phyloP scores from a whole-genome alignment of 1,140 invertebrate species.

The Sminthurides bifidus region DNA sequence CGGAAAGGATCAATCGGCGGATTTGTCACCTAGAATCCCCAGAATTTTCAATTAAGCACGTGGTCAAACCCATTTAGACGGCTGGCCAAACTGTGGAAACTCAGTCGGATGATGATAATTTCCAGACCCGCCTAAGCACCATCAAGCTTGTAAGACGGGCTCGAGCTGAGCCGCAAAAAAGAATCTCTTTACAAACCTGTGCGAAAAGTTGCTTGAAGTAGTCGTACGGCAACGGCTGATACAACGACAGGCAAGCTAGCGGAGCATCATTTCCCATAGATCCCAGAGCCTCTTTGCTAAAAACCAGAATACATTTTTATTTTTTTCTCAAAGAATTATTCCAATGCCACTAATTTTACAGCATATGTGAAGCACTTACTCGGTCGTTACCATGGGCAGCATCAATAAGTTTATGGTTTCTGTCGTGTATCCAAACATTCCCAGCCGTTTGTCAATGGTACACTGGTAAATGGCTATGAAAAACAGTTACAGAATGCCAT shows the following conservation, averaged over 20 bases:
- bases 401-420: conserved; percentile 90
- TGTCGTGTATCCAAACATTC: conserved; percentile 85
- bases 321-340: not conserved
- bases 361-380: conserved; percentile 50
- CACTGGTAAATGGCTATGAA: conserved; percentile 13
- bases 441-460: conserved; percentile 63
- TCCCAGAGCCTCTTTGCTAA: conserved; percentile 92
- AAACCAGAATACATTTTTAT: not conserved
- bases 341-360: not conserved
- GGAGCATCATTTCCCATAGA: conserved; percentile 99
- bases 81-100: too few relatives aligned
- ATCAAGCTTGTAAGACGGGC: too few relatives aligned
- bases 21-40: conserved; percentile 78
- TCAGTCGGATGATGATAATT: too few relatives aligned
- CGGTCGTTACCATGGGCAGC: conserved; percentile 75
- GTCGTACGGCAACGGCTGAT: conserved; percentile 86
- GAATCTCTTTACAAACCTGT: conserved; percentile 51
- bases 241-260: conserved; percentile 85
- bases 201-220: conserved; percentile 99
- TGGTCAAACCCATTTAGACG: too few relatives aligned
- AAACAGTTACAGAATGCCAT: not conserved
- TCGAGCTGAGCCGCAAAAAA: too few relatives aligned
- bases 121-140: not conserved
- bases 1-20: conserved; percentile 99
- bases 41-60: too few relatives aligned